Evolutionary conservation across 2,113 vertebrate genomes (phyloP).

Genomic region (Origma solitaria): DNA sequence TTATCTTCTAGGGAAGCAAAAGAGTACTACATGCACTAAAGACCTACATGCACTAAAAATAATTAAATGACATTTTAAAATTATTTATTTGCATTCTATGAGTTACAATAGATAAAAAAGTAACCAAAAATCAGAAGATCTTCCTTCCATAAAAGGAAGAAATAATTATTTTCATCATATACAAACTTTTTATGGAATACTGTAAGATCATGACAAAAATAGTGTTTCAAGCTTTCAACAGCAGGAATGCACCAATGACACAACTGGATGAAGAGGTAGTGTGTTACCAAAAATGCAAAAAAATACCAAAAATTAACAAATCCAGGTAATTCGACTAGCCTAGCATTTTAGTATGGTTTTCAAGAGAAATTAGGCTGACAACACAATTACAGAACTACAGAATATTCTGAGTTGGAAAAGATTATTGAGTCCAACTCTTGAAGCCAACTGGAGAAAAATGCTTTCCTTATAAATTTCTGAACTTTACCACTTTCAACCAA

Average conservation of each 20-base stretch:
- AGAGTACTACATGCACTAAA: background rate
- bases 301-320: background rate
- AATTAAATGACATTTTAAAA: background rate
- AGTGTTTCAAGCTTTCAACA: background rate
- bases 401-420: background rate
- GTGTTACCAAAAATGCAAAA: rapidly evolving
- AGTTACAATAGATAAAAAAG: background rate
- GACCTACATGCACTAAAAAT: background rate
- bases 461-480: background rate
- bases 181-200: background rate
- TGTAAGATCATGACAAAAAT: background rate
- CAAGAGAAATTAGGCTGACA: background rate
- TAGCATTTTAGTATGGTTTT: background rate
- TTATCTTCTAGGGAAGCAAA: background rate
- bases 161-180: background rate
- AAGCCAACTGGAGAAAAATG: background rate
- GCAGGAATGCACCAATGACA: background rate
- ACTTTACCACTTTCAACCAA: background rate
- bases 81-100: background rate
- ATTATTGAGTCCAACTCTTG: background rate
- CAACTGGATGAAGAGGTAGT: rapidly evolving
- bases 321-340: background rate
- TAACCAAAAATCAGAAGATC: background rate
- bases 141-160: background rate
- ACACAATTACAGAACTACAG: background rate